These are phyloP conservation scores for Pristionchus maxplancki DNA, from an alignment of 2,888 invertebrate genomes.

Conservation along the genomic window DNA sequence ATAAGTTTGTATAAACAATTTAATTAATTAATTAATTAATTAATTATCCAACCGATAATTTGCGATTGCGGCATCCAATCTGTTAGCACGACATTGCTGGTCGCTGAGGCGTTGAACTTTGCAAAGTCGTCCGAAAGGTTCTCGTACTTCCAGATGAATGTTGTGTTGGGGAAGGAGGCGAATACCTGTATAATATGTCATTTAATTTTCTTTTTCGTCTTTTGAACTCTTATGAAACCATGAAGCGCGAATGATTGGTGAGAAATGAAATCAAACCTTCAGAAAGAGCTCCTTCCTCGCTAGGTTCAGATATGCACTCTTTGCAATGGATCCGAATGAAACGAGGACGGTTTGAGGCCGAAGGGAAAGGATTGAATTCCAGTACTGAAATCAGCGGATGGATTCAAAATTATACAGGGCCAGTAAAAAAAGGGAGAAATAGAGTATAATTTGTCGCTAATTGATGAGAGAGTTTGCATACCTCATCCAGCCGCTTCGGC, in stretches of 20 bases:
- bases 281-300: neutral
- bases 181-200: neutral
- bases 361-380: neutral
- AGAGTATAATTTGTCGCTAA: no score
- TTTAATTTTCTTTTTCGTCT: no score
- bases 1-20: neutral
- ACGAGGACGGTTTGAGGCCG: constrained; percentile 6
- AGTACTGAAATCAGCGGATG: neutral
- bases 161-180: constrained; percentile 11
- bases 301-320: constrained; percentile 9
- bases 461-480: neutral
- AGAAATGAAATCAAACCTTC: no score
- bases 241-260: no score
- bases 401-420: no score
- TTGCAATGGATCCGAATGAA: constrained; percentile 25
- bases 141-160: constrained; percentile 45
- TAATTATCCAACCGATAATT: constrained; percentile 2
- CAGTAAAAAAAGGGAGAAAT: no score
- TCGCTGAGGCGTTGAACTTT: neutral
- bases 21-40: no score
- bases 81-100: neutral
- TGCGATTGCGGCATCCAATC: constrained; percentile 40
- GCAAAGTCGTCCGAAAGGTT: constrained; percentile 11
- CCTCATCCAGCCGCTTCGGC: neutral
- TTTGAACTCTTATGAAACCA: no score